Base-by-base conservation (phyloP, 2,888 invertebrate species). In the Glyphotaelius pellucidus region DNA sequence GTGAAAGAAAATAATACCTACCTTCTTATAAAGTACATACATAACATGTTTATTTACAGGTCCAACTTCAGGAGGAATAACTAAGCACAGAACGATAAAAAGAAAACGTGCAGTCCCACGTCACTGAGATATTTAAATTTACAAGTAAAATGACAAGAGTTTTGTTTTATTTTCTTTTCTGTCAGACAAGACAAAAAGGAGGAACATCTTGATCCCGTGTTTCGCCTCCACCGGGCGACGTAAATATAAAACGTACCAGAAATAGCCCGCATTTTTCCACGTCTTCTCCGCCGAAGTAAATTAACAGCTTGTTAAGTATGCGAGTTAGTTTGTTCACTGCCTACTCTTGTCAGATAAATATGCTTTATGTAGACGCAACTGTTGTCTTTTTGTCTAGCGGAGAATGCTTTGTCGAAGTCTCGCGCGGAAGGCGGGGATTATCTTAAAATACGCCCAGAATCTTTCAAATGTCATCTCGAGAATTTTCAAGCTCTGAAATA, bases 221-320 rank as follows among this genome's bases (percentile, higher is more conserved):
- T 88, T 85, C 86, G 86, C n/a, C n/a, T 42, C 30, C 86, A 86
- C 42, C 42, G 86, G 86, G 87, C 84, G 80, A 79, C n/a, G 67
- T 67, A 67, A 67, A 67, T 67, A 67, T 67, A 67, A 67, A 67
- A 67, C n/a, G 38, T 80, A 80, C 91, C 80, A 79, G 42, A 35
- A 92, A 93, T 93, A 90, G 85, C 92, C 92, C 91, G 89, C 91
- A 93, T 93, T 92, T 92, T 93, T 92, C 85, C 93, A 93, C 92
- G 92, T 93, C 90, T 89, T 90, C 90, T 52, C 84, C 32, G 35
- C 35, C 67, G 87, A 86, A 92, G 91, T 92, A 92, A 93, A 93
- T 93, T 93, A 93, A 93, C 93, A 92, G 90, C 92, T 93, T 91
- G 92, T 93, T 92, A 92, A 93, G 88, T 85, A 90, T 91, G 89